Base-by-base conservation (phyloP, 2,888 invertebrate genomes). In the Rhyacophila evoluta region DNA sequence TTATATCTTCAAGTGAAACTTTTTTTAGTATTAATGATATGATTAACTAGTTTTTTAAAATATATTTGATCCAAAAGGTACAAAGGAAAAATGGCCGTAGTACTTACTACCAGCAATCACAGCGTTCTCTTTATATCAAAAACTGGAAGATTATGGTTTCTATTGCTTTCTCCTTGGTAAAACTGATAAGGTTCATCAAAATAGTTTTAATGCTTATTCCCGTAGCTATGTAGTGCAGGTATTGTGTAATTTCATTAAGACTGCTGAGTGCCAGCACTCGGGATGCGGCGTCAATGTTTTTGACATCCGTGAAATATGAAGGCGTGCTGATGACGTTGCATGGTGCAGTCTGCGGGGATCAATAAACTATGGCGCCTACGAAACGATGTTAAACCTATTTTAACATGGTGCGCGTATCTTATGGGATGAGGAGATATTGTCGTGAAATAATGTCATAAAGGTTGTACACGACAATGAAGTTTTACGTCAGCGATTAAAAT, bases 281-380 rank as follows among this genome's bases (percentile, higher is more conserved):
- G 28, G 70, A 25, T 75, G 70, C 70, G 70, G 75, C 36, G 27
- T 19, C 69, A 70, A 36, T 75, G 75, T 25, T 75, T 39, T 75
- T 75, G 75, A 75, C 75, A 39, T 75, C 25, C 70, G 19, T 75
- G 55, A 75, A 75, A 75, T 75, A 75, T 75, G 75, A 70, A n/a
- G 75, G 27, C 36, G 70, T 27, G 70, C 33, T 70, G 70, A 75
- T 70, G 33, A 67, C 25, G 70, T 70, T 75, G 75, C 75, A 55
- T 19, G 55, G 55, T 55, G 55, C 55, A 55, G 55, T 55, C 55
- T 19, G 55, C 15, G 55, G 55, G 55, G 55, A 55, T 55, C 55
- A 55, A 55, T 55, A 55, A 55, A 55, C 55, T 19, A 55, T 55
- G 55, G 55, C 55, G 55, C 55, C 55, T 55, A 19, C 29, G 19